Percentiles rank a stretch among this genome's conserved stretches.
phyloP scores from a whole-genome alignment of 2,888 invertebrate species.

The Calliopum simillimum region DNA sequence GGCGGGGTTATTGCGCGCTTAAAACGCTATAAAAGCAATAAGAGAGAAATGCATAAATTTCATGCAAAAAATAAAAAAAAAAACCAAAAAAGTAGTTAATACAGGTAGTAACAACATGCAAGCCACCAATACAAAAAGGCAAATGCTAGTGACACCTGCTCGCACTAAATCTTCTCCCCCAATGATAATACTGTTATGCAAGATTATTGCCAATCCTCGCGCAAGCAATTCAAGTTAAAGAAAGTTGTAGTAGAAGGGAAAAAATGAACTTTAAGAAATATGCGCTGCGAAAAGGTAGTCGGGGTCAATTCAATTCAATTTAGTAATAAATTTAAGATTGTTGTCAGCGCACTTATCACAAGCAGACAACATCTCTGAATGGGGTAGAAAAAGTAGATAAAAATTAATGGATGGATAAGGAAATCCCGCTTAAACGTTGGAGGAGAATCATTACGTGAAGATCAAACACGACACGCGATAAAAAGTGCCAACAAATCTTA shows the following conservation, averaged over 20 bases:
- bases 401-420: background rate
- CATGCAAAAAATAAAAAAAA: no score
- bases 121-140: background rate
- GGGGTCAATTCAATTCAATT: constrained; percentile 35
- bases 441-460: constrained; percentile 5
- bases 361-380: constrained; percentile 29
- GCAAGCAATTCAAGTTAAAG: no score
- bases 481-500: constrained; percentile 40
- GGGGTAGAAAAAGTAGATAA: background rate
- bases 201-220: no score
- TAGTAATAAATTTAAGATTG: constrained; percentile 29
- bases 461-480: constrained; percentile 42
- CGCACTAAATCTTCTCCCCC: background rate
- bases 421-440: background rate
- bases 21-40: no score
- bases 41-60: no score
- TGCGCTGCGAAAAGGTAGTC: background rate
- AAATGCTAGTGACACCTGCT: constrained; percentile 14
- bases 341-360: constrained; percentile 21
- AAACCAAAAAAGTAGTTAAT: background rate
- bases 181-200: no score
- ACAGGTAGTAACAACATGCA: background rate
- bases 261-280: no score
- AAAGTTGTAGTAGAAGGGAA: no score
- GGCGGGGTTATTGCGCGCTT: no score